Evolutionary conservation across 2,797 vertebrate genomes (phyloP).

Genomic region (Channallabes apus): DNA sequence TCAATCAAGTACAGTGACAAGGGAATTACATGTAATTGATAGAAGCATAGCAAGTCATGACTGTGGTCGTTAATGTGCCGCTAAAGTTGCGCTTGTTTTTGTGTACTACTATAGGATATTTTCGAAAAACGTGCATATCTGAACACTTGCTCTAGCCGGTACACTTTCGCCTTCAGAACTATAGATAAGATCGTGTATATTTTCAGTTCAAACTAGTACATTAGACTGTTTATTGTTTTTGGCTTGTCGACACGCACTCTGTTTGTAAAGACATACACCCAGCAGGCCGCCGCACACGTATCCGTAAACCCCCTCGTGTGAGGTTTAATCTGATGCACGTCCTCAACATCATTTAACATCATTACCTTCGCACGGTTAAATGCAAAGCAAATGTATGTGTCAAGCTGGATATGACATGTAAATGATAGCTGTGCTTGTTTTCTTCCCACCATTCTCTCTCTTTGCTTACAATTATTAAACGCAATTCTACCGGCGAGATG

Average conservation of each 20-base stretch:
- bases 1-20: background rate
- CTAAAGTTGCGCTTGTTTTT: background rate
- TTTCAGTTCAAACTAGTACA: conserved; percentile 25
- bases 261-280: conserved; percentile 34
- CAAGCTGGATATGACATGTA: conserved; percentile 46
- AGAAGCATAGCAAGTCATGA: background rate
- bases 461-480: conserved; percentile 50
- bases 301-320: conserved; percentile 37
- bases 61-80: background rate
- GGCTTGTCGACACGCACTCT: conserved; percentile 4
- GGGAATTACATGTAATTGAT: background rate
- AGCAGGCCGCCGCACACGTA: background rate
- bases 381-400: conserved; percentile 46
- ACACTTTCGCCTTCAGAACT: background rate
- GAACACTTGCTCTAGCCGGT: too few species aligned
- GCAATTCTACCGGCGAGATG: conserved; percentile 27
- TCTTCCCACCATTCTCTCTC: conserved; percentile 26
- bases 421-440: conserved; percentile 40
- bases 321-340: conserved; percentile 48
- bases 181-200: conserved; percentile 17
- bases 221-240: conserved; percentile 37
- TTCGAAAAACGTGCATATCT: background rate
- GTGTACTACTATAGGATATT: background rate
- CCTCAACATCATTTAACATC: conserved; percentile 28
- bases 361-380: conserved; percentile 44